phyloP scores from a whole-genome alignment of 2,888 invertebrate genomes.

The Pteria penguin region DNA sequence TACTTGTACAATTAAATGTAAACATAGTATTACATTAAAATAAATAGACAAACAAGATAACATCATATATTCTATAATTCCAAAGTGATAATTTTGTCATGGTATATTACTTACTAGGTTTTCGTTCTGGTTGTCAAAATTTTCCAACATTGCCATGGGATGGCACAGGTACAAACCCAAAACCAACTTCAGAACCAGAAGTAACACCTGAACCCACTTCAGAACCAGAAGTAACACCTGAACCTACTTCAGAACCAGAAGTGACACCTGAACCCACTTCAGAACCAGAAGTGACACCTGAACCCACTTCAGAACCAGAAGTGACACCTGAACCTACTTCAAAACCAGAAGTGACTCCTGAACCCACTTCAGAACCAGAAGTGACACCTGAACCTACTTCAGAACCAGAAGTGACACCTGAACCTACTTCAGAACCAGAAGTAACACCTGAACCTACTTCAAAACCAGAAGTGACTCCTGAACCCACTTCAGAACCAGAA shows the following conservation, averaged over 20 bases:
- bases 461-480: neutral
- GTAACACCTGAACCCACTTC: neutral
- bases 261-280: neutral
- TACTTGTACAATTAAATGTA: neutral
- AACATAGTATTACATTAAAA: neutral
- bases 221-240: conserved; percentile 32
- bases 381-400: neutral
- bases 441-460: neutral
- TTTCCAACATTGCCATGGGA: conserved; percentile 42
- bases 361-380: neutral
- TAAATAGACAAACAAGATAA: too few relatives aligned
- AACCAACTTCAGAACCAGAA: conserved; percentile 15
- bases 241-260: conserved; percentile 27
- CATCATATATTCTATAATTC: too few relatives aligned
- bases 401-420: neutral
- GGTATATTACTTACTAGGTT: conserved; percentile 28
- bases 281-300: neutral
- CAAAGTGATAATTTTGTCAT: too few relatives aligned
- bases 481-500: neutral
- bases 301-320: neutral
- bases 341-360: neutral
- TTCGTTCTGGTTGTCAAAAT: conserved; percentile 49
- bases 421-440: neutral
- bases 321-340: neutral
- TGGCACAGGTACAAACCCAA: neutral